Base-by-base conservation (phyloP, 37 sponge, comb jelly and placozoan genomes). In the Mnemiopsis leidyi region DNA sequence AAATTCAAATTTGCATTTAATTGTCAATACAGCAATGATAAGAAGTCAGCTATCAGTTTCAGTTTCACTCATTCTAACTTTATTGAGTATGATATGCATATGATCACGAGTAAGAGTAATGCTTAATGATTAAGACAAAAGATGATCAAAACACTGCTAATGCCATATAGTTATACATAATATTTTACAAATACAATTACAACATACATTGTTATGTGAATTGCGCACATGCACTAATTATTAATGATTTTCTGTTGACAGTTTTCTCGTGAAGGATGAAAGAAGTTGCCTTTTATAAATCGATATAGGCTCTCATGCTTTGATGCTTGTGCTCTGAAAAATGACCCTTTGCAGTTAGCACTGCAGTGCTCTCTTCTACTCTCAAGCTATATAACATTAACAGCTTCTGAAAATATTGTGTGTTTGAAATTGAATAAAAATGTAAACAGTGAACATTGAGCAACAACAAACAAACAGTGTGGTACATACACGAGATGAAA, bases 181-280 rank as follows among this genome's bases (percentile, higher is more conserved):
- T 67, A 67, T 67, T 67, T 67, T 67, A 67, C 68, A 67, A 67
- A 67, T 67, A 67, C 68, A n/a, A n/a, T n/a, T n/a, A n/a, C n/a
- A 67, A 67, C 68, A 67, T 67, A 67, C 68, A 67, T 67, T 67
- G 68, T 67, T 67, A 67, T 67, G 68, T 67, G 68, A 67, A 67
- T 67, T 67, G 68, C 68, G 68, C 68, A 67, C 68, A 67, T 67
- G 68, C 68, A 67, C 68, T 67, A 67, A 67, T 67, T 67, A 67
- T 67, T 67, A 21, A 67, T 67, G 68, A 67, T 67, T 67, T 67
- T 67, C 68, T 67, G 68, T 67, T 67, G 68, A 67, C 68, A 67
- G 68, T 67, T 67, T 67, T 67, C 68, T 67, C 68, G 68, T 67
- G 68, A 67, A 67, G 68, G 68, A 67, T 67, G 68, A 67, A 67